These are phyloP conservation scores for Mechanitis mazaeus DNA, from an alignment of 2,888 invertebrate genomes.

Conservation along the genomic window DNA sequence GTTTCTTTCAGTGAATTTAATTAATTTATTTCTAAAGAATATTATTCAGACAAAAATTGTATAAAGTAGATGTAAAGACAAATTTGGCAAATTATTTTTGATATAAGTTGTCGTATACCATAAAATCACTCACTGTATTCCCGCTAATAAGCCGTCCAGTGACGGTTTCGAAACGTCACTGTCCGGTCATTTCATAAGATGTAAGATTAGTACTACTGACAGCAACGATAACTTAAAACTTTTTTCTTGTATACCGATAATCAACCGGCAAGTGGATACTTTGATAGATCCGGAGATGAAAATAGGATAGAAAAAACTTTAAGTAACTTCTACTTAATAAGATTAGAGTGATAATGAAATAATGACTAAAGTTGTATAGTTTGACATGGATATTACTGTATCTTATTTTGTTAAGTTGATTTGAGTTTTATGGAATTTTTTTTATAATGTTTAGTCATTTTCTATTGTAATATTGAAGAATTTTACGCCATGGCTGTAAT, in stretches of 20 bases:
- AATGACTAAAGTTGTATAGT: conserved; percentile 39
- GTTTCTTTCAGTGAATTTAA: too few species aligned
- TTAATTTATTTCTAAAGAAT: too few species aligned
- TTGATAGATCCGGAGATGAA: conserved; percentile 48
- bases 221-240: conserved; percentile 59
- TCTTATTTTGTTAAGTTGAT: conserved; percentile 47
- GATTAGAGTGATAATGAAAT: conserved; percentile 57
- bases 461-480: conserved; percentile 32
- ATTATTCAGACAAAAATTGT: too few species aligned
- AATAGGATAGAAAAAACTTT: conserved; percentile 47
- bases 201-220: conserved; percentile 59
- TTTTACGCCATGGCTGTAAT: conserved; percentile 17
- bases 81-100: too few species aligned
- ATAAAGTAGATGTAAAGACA: too few species aligned
- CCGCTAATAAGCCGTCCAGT: conserved; percentile 61
- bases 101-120: too few species aligned
- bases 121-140: conserved; percentile 52
- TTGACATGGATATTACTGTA: conserved; percentile 31
- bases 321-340: conserved; percentile 53
- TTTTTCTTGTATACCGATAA: conserved; percentile 60
- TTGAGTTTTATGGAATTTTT: conserved; percentile 20
- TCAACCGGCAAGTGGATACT: conserved; percentile 41
- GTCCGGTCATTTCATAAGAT: conserved; percentile 55
- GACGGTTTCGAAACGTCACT: conserved; percentile 64
- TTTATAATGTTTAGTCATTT: conserved; percentile 42